Evolutionary conservation across 2,113 vertebrate species (phyloP).

Genomic region (Bucco capensis): DNA sequence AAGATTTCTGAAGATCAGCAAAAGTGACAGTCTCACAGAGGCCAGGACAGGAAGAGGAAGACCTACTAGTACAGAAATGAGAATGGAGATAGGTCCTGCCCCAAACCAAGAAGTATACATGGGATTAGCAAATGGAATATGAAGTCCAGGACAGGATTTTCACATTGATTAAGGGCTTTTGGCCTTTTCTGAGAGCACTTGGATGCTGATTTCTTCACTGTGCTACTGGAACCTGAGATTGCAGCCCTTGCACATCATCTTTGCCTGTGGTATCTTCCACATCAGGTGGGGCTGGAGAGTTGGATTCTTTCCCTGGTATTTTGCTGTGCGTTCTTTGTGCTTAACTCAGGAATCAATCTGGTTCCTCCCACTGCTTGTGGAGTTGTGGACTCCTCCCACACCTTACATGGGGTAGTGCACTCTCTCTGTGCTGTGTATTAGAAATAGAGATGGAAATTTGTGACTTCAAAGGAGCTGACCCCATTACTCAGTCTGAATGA

Average conservation of each 20-base stretch:
- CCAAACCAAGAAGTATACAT: not conserved
- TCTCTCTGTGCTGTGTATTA: not conserved
- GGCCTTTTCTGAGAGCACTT: not conserved
- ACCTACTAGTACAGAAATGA: not conserved
- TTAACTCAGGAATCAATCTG: not conserved
- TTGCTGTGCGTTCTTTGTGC: not conserved
- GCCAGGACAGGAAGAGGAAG: not conserved
- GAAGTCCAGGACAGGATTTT: not conserved
- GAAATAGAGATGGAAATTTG: not conserved
- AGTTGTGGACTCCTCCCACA: not conserved
- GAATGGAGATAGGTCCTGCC: not conserved
- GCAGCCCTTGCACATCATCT: not conserved
- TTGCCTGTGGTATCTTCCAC: not conserved
- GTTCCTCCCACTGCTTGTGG: rapidly evolving
- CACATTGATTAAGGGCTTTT: not conserved
- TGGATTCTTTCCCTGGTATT: constrained; percentile 27
- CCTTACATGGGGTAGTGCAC: not conserved
- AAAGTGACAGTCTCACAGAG: not conserved
- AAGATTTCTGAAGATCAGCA: not conserved
- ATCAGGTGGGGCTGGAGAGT: not conserved
- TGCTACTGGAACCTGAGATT: not conserved
- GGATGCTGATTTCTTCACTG: not conserved
- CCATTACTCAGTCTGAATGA: not conserved
- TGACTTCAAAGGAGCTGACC: not conserved
- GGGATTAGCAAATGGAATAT: not conserved